Base-by-base conservation (phyloP, 2,113 vertebrate genomes). In the Egretta garzetta region DNA sequence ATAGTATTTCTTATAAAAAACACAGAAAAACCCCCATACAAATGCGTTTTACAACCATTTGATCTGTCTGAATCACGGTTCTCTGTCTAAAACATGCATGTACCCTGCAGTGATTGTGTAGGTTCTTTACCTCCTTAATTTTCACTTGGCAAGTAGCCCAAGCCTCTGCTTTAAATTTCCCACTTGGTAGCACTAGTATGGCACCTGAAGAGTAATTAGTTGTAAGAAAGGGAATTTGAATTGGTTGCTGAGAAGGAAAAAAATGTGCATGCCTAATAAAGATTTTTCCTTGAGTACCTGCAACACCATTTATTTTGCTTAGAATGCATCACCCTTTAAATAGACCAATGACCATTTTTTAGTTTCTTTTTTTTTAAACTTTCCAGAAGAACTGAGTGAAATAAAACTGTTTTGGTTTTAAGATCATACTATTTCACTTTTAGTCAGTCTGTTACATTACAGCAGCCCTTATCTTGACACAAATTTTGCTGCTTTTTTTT, bases 221-320 rank as follows among this genome's bases (percentile, higher is more conserved):
- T 92, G 52, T 91, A 87, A 96, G 90, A 94, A 96, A 95, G 91
- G 94, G 89, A 95, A 97, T 96, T 94, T 96, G 83, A 98, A 97
- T 62, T 74, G n/a, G 77, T 96, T 98, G 93, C 80, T 92, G 71
- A 97, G 90, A 93, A 92, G 55, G 84, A 95, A 96, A 94, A 96
- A 94, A 97, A 89, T 83, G 49, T 92, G 73, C 84, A 88, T 82
- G 83, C 74, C 91, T 96, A 80, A 93, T 90, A 95, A 74, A 96
- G 93, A 97, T 96, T 97, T 98, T 97, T 96, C 70, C 50, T 92
- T 92, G 47, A 96, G 49, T 94, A 90, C n/a, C 52, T 45, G 63
- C 53, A 92, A 88, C 30, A 80, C 37, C 45, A 43, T 82, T 95
- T 94, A 88, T 84, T 96, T 91, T 93, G 80, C 90, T 95, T 90